Conservation (phyloP, 2,113 vertebrate genomes). For the Ciconia boyciana region DNA sequence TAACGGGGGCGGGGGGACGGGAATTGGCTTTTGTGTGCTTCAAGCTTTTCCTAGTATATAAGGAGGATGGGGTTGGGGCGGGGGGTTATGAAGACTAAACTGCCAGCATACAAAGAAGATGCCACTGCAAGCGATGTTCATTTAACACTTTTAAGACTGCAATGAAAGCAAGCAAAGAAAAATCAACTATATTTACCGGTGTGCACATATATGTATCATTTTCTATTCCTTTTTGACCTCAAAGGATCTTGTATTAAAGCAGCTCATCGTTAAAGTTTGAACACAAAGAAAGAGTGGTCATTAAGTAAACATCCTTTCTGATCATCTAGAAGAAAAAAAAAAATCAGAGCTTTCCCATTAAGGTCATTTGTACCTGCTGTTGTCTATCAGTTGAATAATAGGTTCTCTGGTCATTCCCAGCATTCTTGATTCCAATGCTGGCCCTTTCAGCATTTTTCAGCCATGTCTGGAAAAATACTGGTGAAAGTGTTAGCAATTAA, state of each 20-base stretch:
- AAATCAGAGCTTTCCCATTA: conserved; percentile 69
- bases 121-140: background rate
- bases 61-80: background rate
- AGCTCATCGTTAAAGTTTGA: conserved; percentile 6
- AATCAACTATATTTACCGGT: background rate
- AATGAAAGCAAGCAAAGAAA: conserved; percentile 16
- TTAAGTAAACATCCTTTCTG: conserved; percentile 74
- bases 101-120: conserved; percentile 6
- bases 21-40: background rate
- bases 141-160: background rate
- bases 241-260: conserved; percentile 36
- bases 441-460: conserved; percentile 62
- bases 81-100: background rate
- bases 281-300: conserved; percentile 33
- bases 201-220: conserved; percentile 17
- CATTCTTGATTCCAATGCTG: conserved; percentile 25
- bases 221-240: background rate
- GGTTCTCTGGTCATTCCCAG: conserved; percentile 31
- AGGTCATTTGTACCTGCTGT: conserved; percentile 68
- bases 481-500: conserved; percentile 70
- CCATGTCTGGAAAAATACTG: conserved; percentile 57
- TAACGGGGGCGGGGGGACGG: background rate
- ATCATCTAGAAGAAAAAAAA: conserved; percentile 62
- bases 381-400: conserved; percentile 52
- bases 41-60: background rate